Conservation (phyloP, 2,797 vertebrate genomes). For the Hydrolagus colliei region DNA sequence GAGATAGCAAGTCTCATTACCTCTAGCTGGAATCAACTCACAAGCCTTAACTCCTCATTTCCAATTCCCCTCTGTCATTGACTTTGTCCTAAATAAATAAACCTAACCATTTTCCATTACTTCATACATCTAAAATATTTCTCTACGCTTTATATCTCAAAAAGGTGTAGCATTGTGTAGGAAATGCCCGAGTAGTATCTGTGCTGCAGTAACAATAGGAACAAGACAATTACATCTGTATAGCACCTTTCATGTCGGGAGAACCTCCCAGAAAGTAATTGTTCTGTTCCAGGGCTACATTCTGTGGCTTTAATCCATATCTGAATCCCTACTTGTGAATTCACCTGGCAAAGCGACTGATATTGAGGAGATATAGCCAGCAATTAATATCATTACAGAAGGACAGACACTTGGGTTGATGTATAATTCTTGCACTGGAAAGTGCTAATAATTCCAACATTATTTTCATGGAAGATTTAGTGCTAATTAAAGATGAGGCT, state of each 20-base stretch:
- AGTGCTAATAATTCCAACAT: neutral
- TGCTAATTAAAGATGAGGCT: neutral
- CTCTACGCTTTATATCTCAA: conserved; percentile 1
- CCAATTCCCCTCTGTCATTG: neutral
- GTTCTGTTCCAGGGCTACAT: neutral
- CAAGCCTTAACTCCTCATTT: neutral
- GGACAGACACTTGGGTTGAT: neutral
- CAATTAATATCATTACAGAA: conserved; percentile 1
- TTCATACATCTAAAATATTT: neutral
- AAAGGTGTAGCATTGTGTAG: neutral
- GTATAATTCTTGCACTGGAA: neutral
- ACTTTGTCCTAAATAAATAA: conserved; percentile 18
- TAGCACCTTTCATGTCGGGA: no score
- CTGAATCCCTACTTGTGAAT: neutral
- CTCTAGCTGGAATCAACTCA: neutral
- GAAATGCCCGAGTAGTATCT: neutral
- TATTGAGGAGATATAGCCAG: neutral
- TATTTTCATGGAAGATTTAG: neutral
- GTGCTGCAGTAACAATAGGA: neutral
- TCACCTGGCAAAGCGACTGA: conserved; percentile 3
- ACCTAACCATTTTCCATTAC: neutral
- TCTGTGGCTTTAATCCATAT: conserved; percentile 21
- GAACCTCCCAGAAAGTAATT: neutral
- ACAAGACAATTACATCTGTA: no score
- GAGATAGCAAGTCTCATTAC: conserved; percentile 11